Evolutionary conservation across 2,797 vertebrate species (phyloP), one percentile per base, ranked within the genome.

Genomic region (Jordanella pulchra): DNA sequence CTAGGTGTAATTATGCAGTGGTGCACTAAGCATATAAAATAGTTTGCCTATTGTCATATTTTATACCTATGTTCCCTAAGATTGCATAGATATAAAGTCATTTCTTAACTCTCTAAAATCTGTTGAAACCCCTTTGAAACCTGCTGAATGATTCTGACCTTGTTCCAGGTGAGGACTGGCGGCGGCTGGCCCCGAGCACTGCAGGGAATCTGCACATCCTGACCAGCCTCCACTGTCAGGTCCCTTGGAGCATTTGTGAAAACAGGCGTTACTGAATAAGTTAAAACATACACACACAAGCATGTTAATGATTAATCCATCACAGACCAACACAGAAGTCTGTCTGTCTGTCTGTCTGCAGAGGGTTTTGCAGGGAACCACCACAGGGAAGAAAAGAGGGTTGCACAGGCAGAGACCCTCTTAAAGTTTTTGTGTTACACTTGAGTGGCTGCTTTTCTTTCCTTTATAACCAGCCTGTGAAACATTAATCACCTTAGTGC

Each of bases 91-190:
- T 17, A 32, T 21, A n/a, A 61, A 53, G 50, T n/a, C 23, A 25
- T 42, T 25, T 10, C 4, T 4, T 30, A 0, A 25, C 30, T 32
- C 27, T 35, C 23, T 0, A 65, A 39, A 73, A 61, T 61, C 71
- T 45, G 47, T 3, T 23, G 23, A 15, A 54, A 54, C 11, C 27
- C 69, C 54, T 53, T 2, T 17, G 54, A 56, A 1, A 0, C n/a
- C 18, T 64, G 15, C 2, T 44, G 35, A 51, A 44, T n/a, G 50
- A 28, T 39, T 87, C 90, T 84, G 90, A 99, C 98, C 97, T 99
- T 99, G 93, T 97, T 99, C 98, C 98, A 99, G 56, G 98, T 99
- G 92, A 99, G 95, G 81, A 95, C 90, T 6, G 97, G 98, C 65
- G 95, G 94, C 0, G 98, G 98, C 87, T 99, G 97, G 76, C 98